Evolutionary conservation across 2,888 invertebrate genomes (phyloP).

Genomic region (Trimorus sp.): DNA sequence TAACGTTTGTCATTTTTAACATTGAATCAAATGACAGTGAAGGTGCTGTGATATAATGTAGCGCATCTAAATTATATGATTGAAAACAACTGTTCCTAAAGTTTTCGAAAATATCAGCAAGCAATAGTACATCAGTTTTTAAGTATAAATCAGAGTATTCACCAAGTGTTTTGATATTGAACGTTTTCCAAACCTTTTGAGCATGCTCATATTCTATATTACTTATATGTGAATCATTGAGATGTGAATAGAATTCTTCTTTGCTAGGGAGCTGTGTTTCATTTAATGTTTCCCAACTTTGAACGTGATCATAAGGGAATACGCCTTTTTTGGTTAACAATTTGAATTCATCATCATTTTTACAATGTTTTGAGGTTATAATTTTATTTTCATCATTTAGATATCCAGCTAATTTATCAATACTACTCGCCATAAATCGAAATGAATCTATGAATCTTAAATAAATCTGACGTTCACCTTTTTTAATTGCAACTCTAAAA

Average conservation of each 20-base stretch:
- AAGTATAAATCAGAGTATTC: conserved; percentile 18
- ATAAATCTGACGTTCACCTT: conserved; percentile 6
- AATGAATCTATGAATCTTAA: conserved; percentile 26
- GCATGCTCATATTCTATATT: conserved; percentile 14
- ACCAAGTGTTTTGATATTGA: conserved; percentile 11
- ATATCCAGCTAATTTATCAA: background rate
- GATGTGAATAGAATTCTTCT: conserved; percentile 3
- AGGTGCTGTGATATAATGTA: conserved; percentile 20
- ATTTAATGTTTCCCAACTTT: background rate
- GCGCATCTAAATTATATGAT: conserved; percentile 17
- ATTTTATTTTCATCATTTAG: conserved; percentile 1
- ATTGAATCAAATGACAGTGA: conserved; percentile 7
- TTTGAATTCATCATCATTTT: conserved; percentile 1
- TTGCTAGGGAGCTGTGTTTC: conserved; percentile 6
- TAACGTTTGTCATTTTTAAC: conserved; percentile 4
- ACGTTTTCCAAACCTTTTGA: conserved; percentile 7
- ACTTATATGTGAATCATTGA: background rate
- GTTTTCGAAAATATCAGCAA: conserved; percentile 45
- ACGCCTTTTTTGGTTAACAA: conserved; percentile 12
- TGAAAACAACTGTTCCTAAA: conserved; percentile 54
- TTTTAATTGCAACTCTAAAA: background rate
- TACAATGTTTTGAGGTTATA: background rate
- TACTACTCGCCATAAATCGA: conserved; percentile 14
- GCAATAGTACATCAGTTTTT: conserved; percentile 14
- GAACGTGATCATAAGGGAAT: conserved; percentile 15